Evolutionary conservation across 92 coral and sea anemone genomes (phyloP), one percentile per base, ranked within the genome.

Genomic region (Pocillopora grandis): DNA sequence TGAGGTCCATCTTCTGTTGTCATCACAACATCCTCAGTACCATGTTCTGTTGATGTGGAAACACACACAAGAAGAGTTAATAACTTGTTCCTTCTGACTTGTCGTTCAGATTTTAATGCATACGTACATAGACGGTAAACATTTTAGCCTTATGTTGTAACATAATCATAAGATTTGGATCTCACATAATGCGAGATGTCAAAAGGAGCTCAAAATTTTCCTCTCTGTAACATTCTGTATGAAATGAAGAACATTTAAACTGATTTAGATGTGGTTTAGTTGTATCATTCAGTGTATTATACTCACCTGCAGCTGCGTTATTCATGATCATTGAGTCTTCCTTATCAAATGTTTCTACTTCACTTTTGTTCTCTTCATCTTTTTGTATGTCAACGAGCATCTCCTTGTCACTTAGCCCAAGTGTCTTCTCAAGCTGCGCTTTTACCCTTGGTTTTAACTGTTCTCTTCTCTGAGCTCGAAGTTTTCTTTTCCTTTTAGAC

Each of bases 401-500:
- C 27, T 82, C 91, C 75, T 87, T 72, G 63, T 85, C 96, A 70
- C 55, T 80, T 52, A 92, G 76, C 69, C 96, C 98, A 65, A 96
- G 71, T 64, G 89, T 88, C 73, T 87, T 71, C 59, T 89, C 85
- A 68, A 95, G 75, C 61, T 89, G 87, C 65, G 89, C 92, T 31
- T 88, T 89, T 75, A 92, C 98, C 84, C 89, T 96, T 14, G 90
- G 96, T 49, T 86, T 91, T n/a, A 88, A 84, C 79, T 91, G 89
- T 60, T 94, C 93, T 71, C 98, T 87, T 82, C 90, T 89, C 60
- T 68, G 90, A 75, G 96, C 93, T 21, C 98, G 94, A 20, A 94
- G 71, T 92, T 94, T 92, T 60, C 98, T 88, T 71, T 92, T 94
- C 59, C 98, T 85, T 87, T 94, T 96, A 55, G 98, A 96, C 13